Base-by-base conservation (phyloP, 2,888 invertebrate species). In the Masnerella sp. region DNA sequence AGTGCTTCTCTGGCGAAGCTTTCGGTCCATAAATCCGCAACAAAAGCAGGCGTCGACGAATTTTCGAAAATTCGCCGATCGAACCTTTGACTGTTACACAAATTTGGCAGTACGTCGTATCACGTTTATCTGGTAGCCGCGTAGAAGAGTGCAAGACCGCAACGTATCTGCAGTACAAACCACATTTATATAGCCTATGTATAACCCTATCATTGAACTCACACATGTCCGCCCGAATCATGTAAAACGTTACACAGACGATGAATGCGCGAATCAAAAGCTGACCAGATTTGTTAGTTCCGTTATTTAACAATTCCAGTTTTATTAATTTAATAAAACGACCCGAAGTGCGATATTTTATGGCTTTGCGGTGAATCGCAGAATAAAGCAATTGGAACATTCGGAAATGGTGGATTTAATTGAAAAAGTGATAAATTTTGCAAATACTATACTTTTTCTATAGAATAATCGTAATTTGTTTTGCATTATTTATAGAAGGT, bases 141-240 rank as follows among this genome's bases (percentile, higher is more conserved):
- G 70, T 32, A 45, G 62, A 59, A 71, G 75, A 75, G 71, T 49
- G 30, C 65, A 75, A 78, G 76, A 76, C 82, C 80, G 82, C 82
- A 82, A 82, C 79, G 78, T 81, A 82, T 81, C 82, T 81, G 82
- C 82, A 82, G 82, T 82, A 79, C 77, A 80, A 77, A 79, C 79
- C 76, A 79, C 78, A 76, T 77, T 80, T 76, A 70, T 74, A 70
- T 68, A 74, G 69, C 51, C 70, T 67, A 34, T 42, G 56, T 74
- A 76, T 70, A 77, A 73, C 74, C 71, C 75, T 75, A 65, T 72
- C 65, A 68, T 64, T 49, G 54, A 28, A 59, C 34, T 36, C 52
- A 54, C 64, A 72, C 58, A 62, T n/a, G n/a, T n/a, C n/a, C n/a
- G n/a, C n/a, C 56, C 38, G 17, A 25, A 43, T 43, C 38, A 45